Conservation (phyloP, 2,888 invertebrate genomes). For the Macrosiphum euphorbiae region DNA sequence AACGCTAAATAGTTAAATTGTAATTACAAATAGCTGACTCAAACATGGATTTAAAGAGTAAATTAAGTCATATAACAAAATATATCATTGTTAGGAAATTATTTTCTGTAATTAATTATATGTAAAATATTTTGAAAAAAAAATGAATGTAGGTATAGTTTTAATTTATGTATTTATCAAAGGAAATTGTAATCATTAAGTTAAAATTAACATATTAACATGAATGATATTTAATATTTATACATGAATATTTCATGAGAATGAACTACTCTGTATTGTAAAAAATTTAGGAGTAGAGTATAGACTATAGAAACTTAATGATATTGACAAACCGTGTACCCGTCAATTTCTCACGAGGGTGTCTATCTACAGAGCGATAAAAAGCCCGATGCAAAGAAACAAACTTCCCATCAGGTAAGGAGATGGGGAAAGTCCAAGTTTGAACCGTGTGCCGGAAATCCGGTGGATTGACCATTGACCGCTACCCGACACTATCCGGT, state of each 20-base stretch:
- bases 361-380: not conserved
- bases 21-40: constrained; percentile 35
- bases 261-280: not conserved
- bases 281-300: not conserved
- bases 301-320: not conserved
- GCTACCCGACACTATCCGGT: not conserved
- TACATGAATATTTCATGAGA: not conserved
- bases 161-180: not conserved
- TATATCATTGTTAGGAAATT: not conserved
- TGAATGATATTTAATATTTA: constrained; percentile 3
- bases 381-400: not conserved
- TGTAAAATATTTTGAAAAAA: not conserved
- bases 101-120: not conserved
- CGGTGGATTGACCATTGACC: no score
- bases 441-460: no score
- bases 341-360: not conserved
- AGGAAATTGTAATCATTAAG: constrained; percentile 5
- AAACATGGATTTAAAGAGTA: not conserved
- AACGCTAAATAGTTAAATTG: constrained; percentile 26
- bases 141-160: not conserved
- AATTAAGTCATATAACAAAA: not conserved
- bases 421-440: not conserved
- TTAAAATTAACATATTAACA: constrained; percentile 20
- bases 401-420: no score
- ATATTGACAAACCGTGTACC: not conserved